Conservation (phyloP, 2,888 invertebrate genomes). For the Orthosia gracilis region DNA sequence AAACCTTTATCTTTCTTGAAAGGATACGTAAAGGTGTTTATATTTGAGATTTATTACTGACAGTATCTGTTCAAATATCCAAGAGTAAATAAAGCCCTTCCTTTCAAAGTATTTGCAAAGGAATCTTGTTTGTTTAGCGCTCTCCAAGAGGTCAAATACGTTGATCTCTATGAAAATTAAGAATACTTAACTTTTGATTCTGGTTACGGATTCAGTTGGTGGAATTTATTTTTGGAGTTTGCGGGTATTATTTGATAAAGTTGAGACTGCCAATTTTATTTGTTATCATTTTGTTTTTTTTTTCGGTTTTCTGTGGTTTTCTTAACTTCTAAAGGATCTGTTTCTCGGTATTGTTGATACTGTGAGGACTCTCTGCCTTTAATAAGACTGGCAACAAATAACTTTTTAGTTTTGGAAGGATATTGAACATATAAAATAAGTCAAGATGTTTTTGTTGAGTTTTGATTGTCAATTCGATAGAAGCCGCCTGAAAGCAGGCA, state of each 20-base stretch:
- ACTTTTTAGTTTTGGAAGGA: too few relatives aligned
- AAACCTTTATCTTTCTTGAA: constrained; percentile 58
- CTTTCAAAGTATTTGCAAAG: constrained; percentile 61
- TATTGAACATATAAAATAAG: too few relatives aligned
- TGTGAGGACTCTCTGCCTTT: too few relatives aligned
- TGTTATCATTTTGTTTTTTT: not conserved
- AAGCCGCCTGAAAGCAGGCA: too few relatives aligned
- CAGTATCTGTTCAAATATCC: constrained; percentile 58
- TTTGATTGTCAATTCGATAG: too few relatives aligned
- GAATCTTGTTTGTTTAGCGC: constrained; percentile 59
- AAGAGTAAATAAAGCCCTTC: constrained; percentile 54
- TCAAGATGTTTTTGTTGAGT: too few relatives aligned
- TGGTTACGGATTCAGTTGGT: constrained; percentile 34
- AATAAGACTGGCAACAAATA: too few relatives aligned
- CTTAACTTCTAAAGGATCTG: not conserved
- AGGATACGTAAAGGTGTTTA: constrained; percentile 58
- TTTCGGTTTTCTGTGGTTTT: not conserved
- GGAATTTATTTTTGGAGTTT: constrained; percentile 27
- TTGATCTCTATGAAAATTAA: constrained; percentile 59
- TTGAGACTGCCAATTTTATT: not conserved
- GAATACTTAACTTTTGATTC: constrained; percentile 50
- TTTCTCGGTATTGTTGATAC: not conserved
- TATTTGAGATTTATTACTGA: constrained; percentile 51
- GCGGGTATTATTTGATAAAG: not conserved
- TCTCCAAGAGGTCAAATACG: constrained; percentile 55